Percentiles rank a stretch among this genome's conserved stretches.
Evolutionary conservation across 2,888 invertebrate genomes (phyloP).

Genomic region (Eulithis prunata): DNA sequence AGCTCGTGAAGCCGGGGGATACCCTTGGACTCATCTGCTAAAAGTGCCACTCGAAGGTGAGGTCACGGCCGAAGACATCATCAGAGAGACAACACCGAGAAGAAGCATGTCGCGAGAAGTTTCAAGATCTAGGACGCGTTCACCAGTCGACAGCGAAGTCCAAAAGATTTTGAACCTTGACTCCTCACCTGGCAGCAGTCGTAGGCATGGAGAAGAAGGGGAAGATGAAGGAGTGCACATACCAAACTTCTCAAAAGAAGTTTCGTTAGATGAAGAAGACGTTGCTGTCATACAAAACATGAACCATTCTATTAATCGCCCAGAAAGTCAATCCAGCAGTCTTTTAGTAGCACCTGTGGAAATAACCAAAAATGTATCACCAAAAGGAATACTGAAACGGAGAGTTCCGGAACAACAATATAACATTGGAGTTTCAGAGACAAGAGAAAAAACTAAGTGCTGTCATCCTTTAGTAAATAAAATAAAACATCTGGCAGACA

Average conservation of each 20-base stretch:
- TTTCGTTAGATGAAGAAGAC: constrained; percentile 77
- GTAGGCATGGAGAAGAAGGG: constrained; percentile 76
- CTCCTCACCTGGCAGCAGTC: constrained; percentile 80
- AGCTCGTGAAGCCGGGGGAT: constrained; percentile 88
- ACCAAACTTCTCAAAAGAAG: constrained; percentile 81
- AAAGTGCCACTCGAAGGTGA: constrained; percentile 85
- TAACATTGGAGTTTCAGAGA: constrained; percentile 71
- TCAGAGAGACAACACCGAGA: constrained; percentile 74
- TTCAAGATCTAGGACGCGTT: constrained; percentile 75
- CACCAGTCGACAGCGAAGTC: constrained; percentile 65
- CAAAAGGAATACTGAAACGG: constrained; percentile 83
- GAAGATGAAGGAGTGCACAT: constrained; percentile 76
- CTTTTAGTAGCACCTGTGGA: constrained; percentile 64
- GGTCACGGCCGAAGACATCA: constrained; percentile 80
- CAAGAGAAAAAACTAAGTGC: constrained; percentile 80
- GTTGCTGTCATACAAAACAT: constrained; percentile 57
- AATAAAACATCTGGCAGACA: constrained; percentile 86
- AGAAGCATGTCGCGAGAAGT: constrained; percentile 80
- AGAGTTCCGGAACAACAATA: constrained; percentile 73
- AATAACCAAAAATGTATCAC: constrained; percentile 73
- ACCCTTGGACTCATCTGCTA: constrained; percentile 92
- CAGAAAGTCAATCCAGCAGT: constrained; percentile 60
- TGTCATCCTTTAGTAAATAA: constrained; percentile 87
- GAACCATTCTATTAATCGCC: constrained; percentile 59
- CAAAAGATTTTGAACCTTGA: constrained; percentile 78